Percentiles rank a stretch among this genome's conserved stretches.
Evolutionary conservation across 1,140 invertebrate species (phyloP).

Genomic region (Drosophila santomea): DNA sequence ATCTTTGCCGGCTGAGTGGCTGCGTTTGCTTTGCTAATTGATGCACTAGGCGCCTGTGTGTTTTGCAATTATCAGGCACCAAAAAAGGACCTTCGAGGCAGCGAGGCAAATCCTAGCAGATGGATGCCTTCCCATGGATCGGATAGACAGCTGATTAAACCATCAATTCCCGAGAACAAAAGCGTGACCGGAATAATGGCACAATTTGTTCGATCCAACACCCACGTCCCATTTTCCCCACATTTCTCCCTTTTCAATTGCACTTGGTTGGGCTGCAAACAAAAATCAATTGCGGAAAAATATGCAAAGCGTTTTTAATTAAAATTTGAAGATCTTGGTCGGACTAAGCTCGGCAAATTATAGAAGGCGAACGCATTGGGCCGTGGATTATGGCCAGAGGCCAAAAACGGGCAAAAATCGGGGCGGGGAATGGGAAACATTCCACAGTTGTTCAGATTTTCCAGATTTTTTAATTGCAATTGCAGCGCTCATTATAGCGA

Average conservation of each 20-base stretch:
- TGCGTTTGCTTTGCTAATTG: conserved; percentile 80
- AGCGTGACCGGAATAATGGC: conserved; percentile 39
- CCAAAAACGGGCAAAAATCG: conserved; percentile 10
- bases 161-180: conserved; percentile 53
- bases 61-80: conserved; percentile 57
- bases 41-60: conserved; percentile 75
- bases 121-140: conserved; percentile 10
- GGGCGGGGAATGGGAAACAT: conserved; percentile 13
- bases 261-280: conserved; percentile 1
- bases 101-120: background rate
- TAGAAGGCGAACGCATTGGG: conserved; percentile 42
- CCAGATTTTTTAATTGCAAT: conserved; percentile 65
- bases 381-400: conserved; percentile 60
- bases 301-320: conserved; percentile 75
- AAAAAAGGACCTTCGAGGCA: background rate
- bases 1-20: conserved; percentile 70
- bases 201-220: conserved; percentile 4
- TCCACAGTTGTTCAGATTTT: conserved; percentile 37
- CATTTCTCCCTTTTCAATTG: background rate
- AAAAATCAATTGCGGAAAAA: conserved; percentile 66
- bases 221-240: background rate
- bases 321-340: conserved; percentile 69
- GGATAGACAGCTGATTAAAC: conserved; percentile 43
- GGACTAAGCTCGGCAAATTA: conserved; percentile 48
- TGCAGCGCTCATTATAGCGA: conserved; percentile 62